Conservation (phyloP, 30 jellyfish, hydroid and myxozoan genomes). For the Turritopsis dohrnii region DNA sequence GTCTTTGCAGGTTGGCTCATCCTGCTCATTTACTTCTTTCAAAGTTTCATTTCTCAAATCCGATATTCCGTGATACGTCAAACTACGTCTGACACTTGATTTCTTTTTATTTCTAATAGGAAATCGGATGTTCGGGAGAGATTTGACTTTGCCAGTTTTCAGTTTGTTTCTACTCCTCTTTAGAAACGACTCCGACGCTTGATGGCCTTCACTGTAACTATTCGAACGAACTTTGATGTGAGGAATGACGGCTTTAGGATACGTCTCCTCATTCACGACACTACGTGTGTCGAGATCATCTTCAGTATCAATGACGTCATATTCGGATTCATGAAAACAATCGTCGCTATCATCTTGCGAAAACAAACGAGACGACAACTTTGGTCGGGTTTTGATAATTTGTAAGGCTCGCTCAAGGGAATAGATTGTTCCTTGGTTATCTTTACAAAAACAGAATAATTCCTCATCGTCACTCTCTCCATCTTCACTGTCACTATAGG, state of each 20-base stretch:
- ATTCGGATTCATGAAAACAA: slow-evolving; percentile 90
- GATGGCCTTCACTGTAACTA: slow-evolving; percentile 15
- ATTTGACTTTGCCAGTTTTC: slow-evolving; percentile 32
- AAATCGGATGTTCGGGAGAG: slow-evolving; percentile 39
- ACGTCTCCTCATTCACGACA: not conserved
- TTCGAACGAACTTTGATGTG: slow-evolving; percentile 25
- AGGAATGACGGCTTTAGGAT: not conserved
- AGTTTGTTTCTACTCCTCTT: slow-evolving; percentile 13
- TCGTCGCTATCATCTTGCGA: slow-evolving; percentile 84
- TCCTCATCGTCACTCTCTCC: slow-evolving; percentile 24
- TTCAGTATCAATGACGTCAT: slow-evolving; percentile 87
- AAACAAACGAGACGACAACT: slow-evolving; percentile 51
- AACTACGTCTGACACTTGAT: slow-evolving; percentile 9
- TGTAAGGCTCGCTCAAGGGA: slow-evolving; percentile 41
- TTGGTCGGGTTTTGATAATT: slow-evolving; percentile 50
- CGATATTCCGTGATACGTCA: slow-evolving; percentile 7
- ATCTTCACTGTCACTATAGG: not conserved
- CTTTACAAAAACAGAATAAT: slow-evolving; percentile 6
- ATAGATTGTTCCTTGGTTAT: slow-evolving; percentile 7
- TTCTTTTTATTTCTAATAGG: slow-evolving; percentile 19
- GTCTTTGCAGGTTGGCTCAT: not conserved
- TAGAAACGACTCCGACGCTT: not conserved
- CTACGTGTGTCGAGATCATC: slow-evolving; percentile 24
- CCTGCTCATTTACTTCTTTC: slow-evolving; percentile 2
- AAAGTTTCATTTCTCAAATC: not conserved